phyloP scores from a whole-genome alignment of 2,888 invertebrate species.

The Cryptocephalus moraei region DNA sequence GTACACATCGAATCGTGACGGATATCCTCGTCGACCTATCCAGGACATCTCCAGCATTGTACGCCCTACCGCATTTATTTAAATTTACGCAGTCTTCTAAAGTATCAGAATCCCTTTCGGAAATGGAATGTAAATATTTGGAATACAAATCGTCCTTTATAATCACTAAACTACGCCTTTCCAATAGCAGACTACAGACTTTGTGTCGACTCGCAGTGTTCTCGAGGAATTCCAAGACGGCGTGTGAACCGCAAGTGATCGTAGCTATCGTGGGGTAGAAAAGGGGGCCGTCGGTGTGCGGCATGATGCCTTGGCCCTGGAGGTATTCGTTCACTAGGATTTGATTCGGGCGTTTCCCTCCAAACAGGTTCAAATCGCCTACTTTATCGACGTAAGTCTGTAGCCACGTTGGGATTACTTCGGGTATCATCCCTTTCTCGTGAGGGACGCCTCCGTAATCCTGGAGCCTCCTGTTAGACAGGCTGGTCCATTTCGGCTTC shows the following conservation, averaged over 20 bases:
- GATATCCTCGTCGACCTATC: constrained; percentile 68
- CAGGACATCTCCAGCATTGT: constrained; percentile 46
- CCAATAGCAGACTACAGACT: constrained; percentile 68
- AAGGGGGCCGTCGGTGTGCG: constrained; percentile 91
- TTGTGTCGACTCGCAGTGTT: constrained; percentile 36
- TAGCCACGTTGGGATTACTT: constrained; percentile 81
- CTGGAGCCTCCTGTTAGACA: constrained; percentile 84
- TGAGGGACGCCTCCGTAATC: constrained; percentile 97
- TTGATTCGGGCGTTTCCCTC: constrained; percentile 74
- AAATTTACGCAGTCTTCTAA: constrained; percentile 56
- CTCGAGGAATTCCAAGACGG: constrained; percentile 75
- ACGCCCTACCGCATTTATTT: constrained; percentile 47
- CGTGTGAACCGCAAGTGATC: constrained; percentile 83
- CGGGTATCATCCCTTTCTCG: constrained; percentile 85
- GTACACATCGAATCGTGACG: constrained; percentile 87
- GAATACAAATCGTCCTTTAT: constrained; percentile 75
- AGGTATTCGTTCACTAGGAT: constrained; percentile 90
- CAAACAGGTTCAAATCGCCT: constrained; percentile 57
- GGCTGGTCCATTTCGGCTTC: constrained; percentile 91
- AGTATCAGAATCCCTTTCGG: constrained; percentile 56
- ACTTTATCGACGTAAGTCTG: constrained; percentile 61
- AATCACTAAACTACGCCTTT: constrained; percentile 80
- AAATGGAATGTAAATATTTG: constrained; percentile 78
- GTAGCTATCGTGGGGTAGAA: constrained; percentile 91
- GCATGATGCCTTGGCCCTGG: constrained; percentile 92